Percentiles rank a stretch among this genome's conserved stretches.
Evolutionary conservation across 2,113 vertebrate genomes (phyloP).

Genomic region (Spea multiplicata): DNA sequence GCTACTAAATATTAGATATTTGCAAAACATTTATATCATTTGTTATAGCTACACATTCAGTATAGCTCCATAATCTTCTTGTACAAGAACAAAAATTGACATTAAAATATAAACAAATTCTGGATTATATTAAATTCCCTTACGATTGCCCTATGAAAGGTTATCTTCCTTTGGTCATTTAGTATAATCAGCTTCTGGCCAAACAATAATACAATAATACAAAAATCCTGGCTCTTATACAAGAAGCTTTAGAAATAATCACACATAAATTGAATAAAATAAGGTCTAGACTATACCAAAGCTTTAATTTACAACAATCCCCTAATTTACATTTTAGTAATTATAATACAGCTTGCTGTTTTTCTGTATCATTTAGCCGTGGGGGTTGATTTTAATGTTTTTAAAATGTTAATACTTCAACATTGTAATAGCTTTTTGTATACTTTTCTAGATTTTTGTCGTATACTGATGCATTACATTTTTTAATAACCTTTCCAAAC

Average conservation of each 20-base stretch:
- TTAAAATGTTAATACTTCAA: not conserved
- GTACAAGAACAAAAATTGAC: not conserved
- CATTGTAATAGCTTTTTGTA: conserved; percentile 3
- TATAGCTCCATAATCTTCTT: not conserved
- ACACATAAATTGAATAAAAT: not conserved
- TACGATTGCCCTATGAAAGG: not conserved
- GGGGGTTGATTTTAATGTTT: conserved; percentile 3
- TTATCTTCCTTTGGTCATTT: not conserved
- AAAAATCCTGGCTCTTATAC: not conserved
- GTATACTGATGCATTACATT: not conserved
- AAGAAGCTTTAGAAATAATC: not conserved
- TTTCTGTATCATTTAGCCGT: conserved; percentile 2
- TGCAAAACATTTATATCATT: not conserved
- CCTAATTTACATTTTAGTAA: not conserved
- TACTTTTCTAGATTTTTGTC: not conserved
- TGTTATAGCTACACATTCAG: not conserved
- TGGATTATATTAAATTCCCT: not conserved
- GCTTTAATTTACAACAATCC: not conserved
- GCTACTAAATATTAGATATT: not conserved
- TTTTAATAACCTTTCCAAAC: conserved; percentile 11
- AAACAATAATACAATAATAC: not conserved
- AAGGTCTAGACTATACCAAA: not conserved
- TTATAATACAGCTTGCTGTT: conserved; percentile 13
- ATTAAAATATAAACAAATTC: not conserved
- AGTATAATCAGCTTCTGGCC: not conserved